Conservation (phyloP, 2,797 vertebrate species). For the Coregonus suidteri region DNA sequence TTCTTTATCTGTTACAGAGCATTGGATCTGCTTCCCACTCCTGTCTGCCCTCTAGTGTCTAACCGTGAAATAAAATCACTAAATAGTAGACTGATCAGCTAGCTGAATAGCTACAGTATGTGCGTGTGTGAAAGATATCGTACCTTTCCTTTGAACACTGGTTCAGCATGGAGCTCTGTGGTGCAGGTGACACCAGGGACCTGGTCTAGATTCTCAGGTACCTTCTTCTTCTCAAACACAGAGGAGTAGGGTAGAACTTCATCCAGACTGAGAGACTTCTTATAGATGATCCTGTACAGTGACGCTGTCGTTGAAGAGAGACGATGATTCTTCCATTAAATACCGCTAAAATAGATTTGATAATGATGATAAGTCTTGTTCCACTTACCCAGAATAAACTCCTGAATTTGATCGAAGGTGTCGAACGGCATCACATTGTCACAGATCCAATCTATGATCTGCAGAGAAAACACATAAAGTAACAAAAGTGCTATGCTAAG, state of each 20-base stretch:
- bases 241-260: slow-evolving; percentile 89
- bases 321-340: background rate
- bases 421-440: slow-evolving; percentile 81
- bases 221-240: slow-evolving; percentile 76
- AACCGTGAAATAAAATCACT: background rate
- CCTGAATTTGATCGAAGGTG: slow-evolving; percentile 92
- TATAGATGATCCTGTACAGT: slow-evolving; percentile 83
- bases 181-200: slow-evolving; percentile 84
- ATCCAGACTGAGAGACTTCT: slow-evolving; percentile 80
- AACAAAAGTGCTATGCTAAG: background rate
- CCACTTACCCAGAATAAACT: slow-evolving; percentile 91
- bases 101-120: background rate
- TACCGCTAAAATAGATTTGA: background rate
- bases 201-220: slow-evolving; percentile 67
- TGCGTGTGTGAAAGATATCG: background rate
- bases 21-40: background rate
- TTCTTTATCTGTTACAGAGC: background rate
- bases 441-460: slow-evolving; percentile 92
- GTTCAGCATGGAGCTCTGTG: slow-evolving; percentile 80
- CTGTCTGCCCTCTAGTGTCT: background rate
- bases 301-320: slow-evolving; percentile 78
- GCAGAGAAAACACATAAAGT: slow-evolving; percentile 24
- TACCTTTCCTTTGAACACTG: slow-evolving; percentile 85
- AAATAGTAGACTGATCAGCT: background rate
- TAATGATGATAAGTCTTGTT: background rate